These are phyloP conservation scores for Teleiodes luculella DNA, from an alignment of 2,888 invertebrate genomes.

Conservation along the genomic window DNA sequence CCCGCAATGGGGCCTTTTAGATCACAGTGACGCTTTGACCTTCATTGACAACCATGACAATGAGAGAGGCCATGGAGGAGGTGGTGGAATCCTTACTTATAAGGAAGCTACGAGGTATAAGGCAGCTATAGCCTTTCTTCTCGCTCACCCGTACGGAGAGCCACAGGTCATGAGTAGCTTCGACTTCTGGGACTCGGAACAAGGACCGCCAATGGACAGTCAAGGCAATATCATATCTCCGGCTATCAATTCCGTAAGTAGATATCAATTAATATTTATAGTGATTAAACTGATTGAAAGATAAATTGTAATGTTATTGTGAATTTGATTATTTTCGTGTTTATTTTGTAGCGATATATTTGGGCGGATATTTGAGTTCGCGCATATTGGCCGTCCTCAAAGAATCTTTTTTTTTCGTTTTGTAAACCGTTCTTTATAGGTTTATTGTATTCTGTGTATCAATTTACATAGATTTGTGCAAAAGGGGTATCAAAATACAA, in stretches of 20 bases:
- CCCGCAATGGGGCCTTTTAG: conserved; percentile 80
- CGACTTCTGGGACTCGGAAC: conserved; percentile 79
- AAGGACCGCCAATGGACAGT: conserved; percentile 83
- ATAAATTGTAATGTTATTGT: too few species aligned
- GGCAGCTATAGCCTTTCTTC: conserved; percentile 88
- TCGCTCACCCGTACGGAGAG: conserved; percentile 90
- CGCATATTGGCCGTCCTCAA: too few species aligned
- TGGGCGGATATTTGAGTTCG: too few species aligned
- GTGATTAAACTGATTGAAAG: background rate
- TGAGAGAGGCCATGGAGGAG: conserved; percentile 82
- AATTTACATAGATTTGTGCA: too few species aligned
- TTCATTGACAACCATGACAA: conserved; percentile 93
- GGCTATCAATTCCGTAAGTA: conserved; percentile 75
- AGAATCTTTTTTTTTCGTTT: too few species aligned
- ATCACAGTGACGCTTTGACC: conserved; percentile 76
- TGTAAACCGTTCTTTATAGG: too few species aligned
- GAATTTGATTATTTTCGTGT: too few species aligned
- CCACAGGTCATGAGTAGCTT: conserved; percentile 93
- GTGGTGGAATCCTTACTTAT: conserved; percentile 79
- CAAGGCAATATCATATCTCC: conserved; percentile 81
- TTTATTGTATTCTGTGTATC: too few species aligned
- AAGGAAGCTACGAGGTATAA: conserved; percentile 83
- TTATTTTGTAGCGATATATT: too few species aligned
- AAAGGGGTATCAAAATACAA: too few species aligned
- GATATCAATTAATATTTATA: background rate